phyloP scores from a whole-genome alignment of 2,797 vertebrate genomes.

The Sitta carolinensis region DNA sequence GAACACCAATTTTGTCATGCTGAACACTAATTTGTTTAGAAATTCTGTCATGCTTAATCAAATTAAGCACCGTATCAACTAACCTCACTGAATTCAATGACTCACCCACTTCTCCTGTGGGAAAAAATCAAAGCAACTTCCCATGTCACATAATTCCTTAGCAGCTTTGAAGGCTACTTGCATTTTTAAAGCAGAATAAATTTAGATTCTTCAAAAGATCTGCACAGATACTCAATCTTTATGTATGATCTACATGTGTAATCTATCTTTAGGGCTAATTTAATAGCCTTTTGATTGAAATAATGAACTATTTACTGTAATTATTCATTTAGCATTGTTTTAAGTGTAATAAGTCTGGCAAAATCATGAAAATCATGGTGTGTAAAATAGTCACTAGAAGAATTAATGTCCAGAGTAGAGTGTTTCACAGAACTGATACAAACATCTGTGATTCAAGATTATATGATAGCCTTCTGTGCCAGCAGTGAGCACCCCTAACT shows the following conservation, averaged over 20 bases:
- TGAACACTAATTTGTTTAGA: conserved; percentile 25
- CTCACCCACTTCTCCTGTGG: neutral
- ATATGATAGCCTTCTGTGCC: neutral
- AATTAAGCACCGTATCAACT: conserved; percentile 31
- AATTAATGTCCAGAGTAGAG: neutral
- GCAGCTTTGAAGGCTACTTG: neutral
- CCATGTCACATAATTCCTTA: neutral
- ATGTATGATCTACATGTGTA: neutral
- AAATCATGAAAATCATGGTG: neutral
- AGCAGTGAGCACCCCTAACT: neutral
- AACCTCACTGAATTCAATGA: conserved; percentile 5
- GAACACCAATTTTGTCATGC: neutral
- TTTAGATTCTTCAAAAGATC: neutral
- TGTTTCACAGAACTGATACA: neutral
- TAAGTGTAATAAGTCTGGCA: neutral
- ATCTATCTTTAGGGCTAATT: neutral
- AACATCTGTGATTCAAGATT: neutral
- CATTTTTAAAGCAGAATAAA: neutral
- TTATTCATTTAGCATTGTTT: neutral
- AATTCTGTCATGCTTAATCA: conserved; percentile 32
- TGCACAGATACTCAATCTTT: neutral
- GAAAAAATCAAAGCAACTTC: conserved; percentile 31
- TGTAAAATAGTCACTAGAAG: neutral
- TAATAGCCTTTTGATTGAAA: neutral
- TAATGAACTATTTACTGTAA: neutral